Conservation (phyloP, 1,140 invertebrate genomes). For the Drosophila pruinosa region DNA sequence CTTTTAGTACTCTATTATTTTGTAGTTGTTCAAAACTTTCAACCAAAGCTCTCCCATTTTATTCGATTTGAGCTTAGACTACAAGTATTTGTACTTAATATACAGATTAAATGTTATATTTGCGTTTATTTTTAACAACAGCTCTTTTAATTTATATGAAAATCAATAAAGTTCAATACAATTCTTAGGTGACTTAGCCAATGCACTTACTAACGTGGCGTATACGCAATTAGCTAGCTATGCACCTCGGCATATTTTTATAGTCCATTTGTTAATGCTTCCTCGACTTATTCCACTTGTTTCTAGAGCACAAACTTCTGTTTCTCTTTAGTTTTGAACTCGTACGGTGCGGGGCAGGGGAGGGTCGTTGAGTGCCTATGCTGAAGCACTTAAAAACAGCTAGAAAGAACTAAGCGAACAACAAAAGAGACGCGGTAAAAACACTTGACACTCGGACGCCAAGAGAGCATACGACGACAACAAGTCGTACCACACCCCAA, state of each 20-base stretch:
- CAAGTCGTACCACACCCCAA: slow-evolving; percentile 4
- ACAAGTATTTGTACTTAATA: too few relatives aligned
- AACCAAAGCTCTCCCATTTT: too few relatives aligned
- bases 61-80: too few relatives aligned
- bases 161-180: too few relatives aligned
- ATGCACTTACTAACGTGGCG: too few relatives aligned
- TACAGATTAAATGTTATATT: too few relatives aligned
- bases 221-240: not conserved
- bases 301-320: too few relatives aligned
- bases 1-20: too few relatives aligned
- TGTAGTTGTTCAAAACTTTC: too few relatives aligned
- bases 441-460: slow-evolving; percentile 69
- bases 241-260: not conserved
- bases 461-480: not conserved
- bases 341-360: not conserved
- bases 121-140: too few relatives aligned
- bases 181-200: too few relatives aligned
- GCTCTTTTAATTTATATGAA: too few relatives aligned
- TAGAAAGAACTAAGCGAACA: slow-evolving; percentile 30
- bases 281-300: not conserved
- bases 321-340: slow-evolving; percentile 8
- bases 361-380: slow-evolving; percentile 12
- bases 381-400: slow-evolving; percentile 57
- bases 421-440: slow-evolving; percentile 60
- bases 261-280: not conserved